Evolutionary conservation across 2,113 vertebrate genomes (phyloP).

Genomic region (Protomyctophum bolini): DNA sequence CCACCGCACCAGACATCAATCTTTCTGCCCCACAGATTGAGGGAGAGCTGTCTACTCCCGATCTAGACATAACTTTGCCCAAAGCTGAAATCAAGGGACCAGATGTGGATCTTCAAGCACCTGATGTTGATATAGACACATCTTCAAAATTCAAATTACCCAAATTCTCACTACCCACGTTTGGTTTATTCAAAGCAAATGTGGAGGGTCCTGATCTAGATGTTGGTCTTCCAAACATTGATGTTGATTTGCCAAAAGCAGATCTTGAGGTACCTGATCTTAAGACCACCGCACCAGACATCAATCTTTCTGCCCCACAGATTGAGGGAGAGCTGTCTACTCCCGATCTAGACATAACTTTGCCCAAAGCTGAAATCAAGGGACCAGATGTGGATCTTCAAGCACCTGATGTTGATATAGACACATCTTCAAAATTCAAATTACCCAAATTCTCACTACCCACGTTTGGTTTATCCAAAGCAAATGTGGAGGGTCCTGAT

Average conservation of each 20-base stretch:
- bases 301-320: constrained; percentile 32
- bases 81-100: constrained; percentile 17
- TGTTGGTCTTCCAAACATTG: constrained; percentile 22
- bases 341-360: constrained; percentile 22
- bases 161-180: constrained; percentile 22
- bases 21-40: constrained; percentile 34
- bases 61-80: constrained; percentile 11
- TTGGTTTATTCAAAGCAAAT: constrained; percentile 26
- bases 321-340: constrained; percentile 22
- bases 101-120: constrained; percentile 14
- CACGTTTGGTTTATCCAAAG: constrained; percentile 20
- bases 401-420: constrained; percentile 11
- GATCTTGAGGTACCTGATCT: constrained; percentile 12
- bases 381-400: constrained; percentile 18
- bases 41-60: constrained; percentile 23
- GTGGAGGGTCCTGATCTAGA: constrained; percentile 16
- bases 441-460: constrained; percentile 29
- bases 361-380: constrained; percentile 16
- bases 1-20: constrained; percentile 34
- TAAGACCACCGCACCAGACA: constrained; percentile 30
- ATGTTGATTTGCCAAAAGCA: constrained; percentile 15
- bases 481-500: constrained; percentile 25
- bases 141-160: constrained; percentile 27
- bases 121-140: constrained; percentile 11
- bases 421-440: constrained; percentile 18